These are phyloP conservation scores for Trichopria drosophilae DNA, from an alignment of 2,888 invertebrate genomes.

Conservation along the genomic window DNA sequence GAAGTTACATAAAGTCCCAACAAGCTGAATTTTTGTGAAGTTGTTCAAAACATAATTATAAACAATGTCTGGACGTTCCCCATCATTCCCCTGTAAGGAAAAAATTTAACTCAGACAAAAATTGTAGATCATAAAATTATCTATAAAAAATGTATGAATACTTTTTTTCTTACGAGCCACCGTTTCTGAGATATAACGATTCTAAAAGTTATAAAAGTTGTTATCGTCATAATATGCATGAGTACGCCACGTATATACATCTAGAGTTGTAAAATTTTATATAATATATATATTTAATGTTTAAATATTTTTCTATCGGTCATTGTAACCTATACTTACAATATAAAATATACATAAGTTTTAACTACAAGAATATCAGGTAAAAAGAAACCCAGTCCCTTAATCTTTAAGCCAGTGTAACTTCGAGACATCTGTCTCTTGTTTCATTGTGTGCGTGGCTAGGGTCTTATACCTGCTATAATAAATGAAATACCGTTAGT, in stretches of 20 bases:
- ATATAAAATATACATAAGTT: neutral
- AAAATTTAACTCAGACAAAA: conserved; percentile 8
- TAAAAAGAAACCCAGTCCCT: too few species aligned
- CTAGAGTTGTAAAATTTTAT: neutral
- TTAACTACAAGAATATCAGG: too few species aligned
- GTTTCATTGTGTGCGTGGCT: too few species aligned
- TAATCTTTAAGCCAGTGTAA: too few species aligned
- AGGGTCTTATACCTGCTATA: too few species aligned
- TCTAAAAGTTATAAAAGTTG: conserved; percentile 2
- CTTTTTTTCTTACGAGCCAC: too few species aligned
- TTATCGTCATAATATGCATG: conserved; percentile 12
- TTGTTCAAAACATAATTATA: neutral
- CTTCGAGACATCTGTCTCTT: too few species aligned
- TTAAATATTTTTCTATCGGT: neutral
- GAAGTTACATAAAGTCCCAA: too few species aligned
- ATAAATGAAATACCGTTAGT: too few species aligned
- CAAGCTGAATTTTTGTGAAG: too few species aligned
- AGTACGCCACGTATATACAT: conserved; percentile 1
- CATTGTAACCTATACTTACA: neutral
- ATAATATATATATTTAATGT: too few species aligned
- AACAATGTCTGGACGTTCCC: neutral
- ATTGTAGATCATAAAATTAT: conserved; percentile 10
- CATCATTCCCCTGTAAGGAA: neutral
- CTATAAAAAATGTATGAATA: too few species aligned
- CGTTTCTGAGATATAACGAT: conserved; percentile 6